Evolutionary conservation across 2,113 vertebrate genomes (phyloP).

Genomic region (Cyanocitta stelleri): DNA sequence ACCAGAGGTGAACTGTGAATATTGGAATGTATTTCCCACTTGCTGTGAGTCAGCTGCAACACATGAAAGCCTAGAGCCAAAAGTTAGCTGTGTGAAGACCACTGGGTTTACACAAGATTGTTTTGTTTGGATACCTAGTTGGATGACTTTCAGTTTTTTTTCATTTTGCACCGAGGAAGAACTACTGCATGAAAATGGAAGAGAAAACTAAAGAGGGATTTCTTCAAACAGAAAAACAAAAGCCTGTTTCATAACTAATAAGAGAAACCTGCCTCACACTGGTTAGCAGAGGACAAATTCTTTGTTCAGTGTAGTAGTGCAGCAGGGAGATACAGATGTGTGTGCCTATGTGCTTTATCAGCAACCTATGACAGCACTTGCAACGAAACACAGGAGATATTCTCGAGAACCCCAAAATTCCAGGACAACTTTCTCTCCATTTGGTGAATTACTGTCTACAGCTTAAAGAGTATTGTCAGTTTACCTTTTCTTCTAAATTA

Average conservation of each 20-base stretch:
- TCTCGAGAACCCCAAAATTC: background rate
- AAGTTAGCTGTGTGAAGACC: conserved; percentile 38
- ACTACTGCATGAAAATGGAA: background rate
- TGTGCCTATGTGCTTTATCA: background rate
- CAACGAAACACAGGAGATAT: background rate
- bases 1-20: conserved; percentile 31
- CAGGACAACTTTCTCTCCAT: background rate
- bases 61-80: conserved; percentile 28
- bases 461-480: background rate
- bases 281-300: background rate
- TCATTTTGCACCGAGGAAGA: background rate
- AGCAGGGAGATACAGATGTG: background rate
- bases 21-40: conserved; percentile 40
- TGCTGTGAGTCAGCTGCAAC: conserved; percentile 37
- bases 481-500: background rate
- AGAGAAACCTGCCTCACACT: background rate
- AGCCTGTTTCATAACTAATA: background rate
- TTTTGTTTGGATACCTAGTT: conserved; percentile 44
- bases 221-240: background rate
- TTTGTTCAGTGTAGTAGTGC: background rate
- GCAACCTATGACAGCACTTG: background rate
- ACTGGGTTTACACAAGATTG: conserved; percentile 48
- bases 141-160: background rate
- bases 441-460: background rate
- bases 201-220: background rate